Base-by-base conservation (phyloP, 2,888 invertebrate species). In the Timandra comae region DNA sequence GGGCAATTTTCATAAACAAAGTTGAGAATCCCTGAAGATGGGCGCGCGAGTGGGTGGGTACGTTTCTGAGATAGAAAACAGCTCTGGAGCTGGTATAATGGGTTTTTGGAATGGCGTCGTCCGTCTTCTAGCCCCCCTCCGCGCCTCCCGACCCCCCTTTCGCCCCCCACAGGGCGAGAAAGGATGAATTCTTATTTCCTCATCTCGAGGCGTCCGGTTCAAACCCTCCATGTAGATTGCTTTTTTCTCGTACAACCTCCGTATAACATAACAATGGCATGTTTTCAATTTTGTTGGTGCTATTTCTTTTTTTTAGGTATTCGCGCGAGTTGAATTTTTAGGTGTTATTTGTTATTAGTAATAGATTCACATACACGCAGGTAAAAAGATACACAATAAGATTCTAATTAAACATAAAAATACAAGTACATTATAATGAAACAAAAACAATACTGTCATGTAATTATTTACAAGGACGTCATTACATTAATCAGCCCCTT, bases 81-180 rank as follows among this genome's bases (percentile, higher is more conserved):
- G 88, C 87, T 85, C 87, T 80, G 76, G 87, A 80, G 88, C 87
- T 88, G 86, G 89, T 88, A 88, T 89, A 89, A 89, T 89, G 89
- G 89, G 86, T 88, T 88, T 88, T 87, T 87, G 89, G 89, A 90
- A 90, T 90, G 88, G 88, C 88, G 88, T 88, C 89, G 88, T 89
- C 88, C 89, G 87, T 89, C 89, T 89, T 88, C 78, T 37, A 34
- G 42, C 76, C 73, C 77, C 81, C 77, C 30, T 43, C 67, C n/a
- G 65, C 53, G 55, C 54, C 52, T 56, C 56, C 56, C 56, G 52
- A 49, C 46, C 45, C 49, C 46, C 44, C 56, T 45, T 52, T 42
- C 76, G 54, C 61, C 67, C 76, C 54, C 61, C 66, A 66, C 72
- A 61, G 63, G 70, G 75, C 77, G 79, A 74, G 81, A 80, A 80